Percentiles rank a stretch among this genome's conserved stretches.
phyloP scores from a whole-genome alignment of 2,797 vertebrate species.

The Heliangelus exortis region DNA sequence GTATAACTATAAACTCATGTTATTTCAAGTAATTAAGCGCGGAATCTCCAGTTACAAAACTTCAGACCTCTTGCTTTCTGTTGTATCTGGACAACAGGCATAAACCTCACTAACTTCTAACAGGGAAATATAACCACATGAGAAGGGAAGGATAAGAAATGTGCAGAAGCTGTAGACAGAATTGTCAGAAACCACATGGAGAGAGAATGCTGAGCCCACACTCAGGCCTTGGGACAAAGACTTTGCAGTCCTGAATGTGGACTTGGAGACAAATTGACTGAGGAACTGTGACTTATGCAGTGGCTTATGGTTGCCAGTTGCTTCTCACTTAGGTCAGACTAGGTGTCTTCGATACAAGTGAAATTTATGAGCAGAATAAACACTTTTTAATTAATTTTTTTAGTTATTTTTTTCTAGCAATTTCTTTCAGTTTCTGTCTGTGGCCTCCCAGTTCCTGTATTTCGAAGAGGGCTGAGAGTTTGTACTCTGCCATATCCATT shows the following conservation, averaged over 20 bases:
- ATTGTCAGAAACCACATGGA: not conserved
- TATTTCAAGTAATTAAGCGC: not conserved
- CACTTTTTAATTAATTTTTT: too few species aligned
- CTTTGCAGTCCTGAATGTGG: rapidly evolving
- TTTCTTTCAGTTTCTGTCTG: not conserved
- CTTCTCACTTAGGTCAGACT: not conserved
- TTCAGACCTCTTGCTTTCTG: not conserved
- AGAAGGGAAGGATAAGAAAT: not conserved
- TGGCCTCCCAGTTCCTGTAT: constrained; percentile 39
- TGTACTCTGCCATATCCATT: constrained; percentile 71
- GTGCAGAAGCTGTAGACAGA: not conserved
- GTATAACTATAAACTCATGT: not conserved
- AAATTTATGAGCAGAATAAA: not conserved
- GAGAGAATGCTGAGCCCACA: not conserved
- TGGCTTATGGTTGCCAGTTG: not conserved
- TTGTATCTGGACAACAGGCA: not conserved
- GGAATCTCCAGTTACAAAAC: not conserved
- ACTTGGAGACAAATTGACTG: rapidly evolving
- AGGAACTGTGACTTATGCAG: not conserved
- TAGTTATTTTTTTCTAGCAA: not conserved
- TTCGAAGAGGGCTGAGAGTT: constrained; percentile 56
- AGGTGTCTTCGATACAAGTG: rapidly evolving
- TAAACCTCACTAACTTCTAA: not conserved
- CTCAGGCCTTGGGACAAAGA: rapidly evolving
- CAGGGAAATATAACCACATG: not conserved